These are phyloP conservation scores for Coreius guichenoti DNA, from an alignment of 2,797 vertebrate genomes.

Conservation along the genomic window DNA sequence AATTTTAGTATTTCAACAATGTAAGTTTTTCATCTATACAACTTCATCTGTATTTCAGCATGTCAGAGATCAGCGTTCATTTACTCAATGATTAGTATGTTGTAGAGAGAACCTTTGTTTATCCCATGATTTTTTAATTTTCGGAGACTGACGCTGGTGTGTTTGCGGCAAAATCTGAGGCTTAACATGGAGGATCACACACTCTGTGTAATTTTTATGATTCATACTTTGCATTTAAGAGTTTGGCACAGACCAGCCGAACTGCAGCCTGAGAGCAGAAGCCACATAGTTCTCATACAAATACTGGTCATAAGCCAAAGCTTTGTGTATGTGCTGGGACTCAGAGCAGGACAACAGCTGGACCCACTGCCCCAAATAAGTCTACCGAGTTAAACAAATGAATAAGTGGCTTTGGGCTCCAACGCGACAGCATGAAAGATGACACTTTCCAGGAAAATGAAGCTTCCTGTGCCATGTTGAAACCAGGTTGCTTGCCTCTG, in stretches of 20 bases:
- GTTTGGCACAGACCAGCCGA: slow-evolving; percentile 12
- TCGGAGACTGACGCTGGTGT: not conserved
- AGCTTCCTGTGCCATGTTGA: slow-evolving; percentile 68
- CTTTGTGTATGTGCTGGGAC: slow-evolving; percentile 10
- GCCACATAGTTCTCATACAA: slow-evolving; percentile 23
- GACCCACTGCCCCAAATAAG: slow-evolving; percentile 60
- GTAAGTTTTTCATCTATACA: no score
- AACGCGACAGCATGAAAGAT: slow-evolving; percentile 65
- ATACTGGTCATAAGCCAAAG: slow-evolving; percentile 17
- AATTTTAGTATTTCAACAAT: no score
- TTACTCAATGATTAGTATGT: slow-evolving; percentile 1
- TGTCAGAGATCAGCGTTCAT: not conserved
- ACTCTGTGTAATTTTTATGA: slow-evolving; percentile 18
- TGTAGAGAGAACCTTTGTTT: not conserved
- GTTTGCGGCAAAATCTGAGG: not conserved
- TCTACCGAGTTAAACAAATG: slow-evolving; percentile 68
- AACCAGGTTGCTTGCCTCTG: slow-evolving; percentile 57
- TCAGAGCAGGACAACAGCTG: slow-evolving; percentile 55
- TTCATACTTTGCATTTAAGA: slow-evolving; percentile 4
- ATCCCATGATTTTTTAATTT: not conserved
- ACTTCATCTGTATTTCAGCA: not conserved
- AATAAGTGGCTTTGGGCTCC: slow-evolving; percentile 69
- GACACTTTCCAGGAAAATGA: slow-evolving; percentile 63
- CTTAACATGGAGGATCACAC: not conserved
- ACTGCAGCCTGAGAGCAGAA: not conserved